Evolutionary conservation across 2,113 vertebrate species (phyloP).

Genomic region (Chlorodrepanis virens): DNA sequence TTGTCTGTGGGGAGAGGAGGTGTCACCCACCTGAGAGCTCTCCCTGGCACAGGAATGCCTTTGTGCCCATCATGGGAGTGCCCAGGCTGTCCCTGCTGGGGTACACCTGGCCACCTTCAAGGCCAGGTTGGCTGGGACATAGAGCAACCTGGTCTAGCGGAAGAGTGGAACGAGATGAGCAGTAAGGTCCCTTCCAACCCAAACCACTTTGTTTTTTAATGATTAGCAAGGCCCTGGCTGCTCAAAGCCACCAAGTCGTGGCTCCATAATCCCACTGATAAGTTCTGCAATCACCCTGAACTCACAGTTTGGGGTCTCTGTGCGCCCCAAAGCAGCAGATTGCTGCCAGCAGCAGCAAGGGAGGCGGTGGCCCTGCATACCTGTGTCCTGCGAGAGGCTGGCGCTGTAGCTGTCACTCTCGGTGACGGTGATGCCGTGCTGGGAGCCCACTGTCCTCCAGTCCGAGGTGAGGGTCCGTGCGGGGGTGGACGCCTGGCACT

Average conservation of each 20-base stretch:
- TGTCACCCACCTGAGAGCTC: fast-evolving
- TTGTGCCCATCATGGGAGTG: fast-evolving
- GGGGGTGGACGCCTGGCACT: conserved; percentile 94
- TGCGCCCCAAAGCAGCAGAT: fast-evolving
- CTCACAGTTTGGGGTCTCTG: fast-evolving
- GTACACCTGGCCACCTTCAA: neutral
- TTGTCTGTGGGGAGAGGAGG: conserved; percentile 77
- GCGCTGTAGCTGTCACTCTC: conserved; percentile 99
- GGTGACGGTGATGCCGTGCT: conserved; percentile 95
- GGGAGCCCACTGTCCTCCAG: conserved; percentile 95
- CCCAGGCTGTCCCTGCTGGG: neutral
- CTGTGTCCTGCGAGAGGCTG: conserved; percentile 98
- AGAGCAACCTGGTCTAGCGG: neutral
- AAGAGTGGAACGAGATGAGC: neutral
- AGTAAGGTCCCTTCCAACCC: neutral
- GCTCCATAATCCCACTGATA: fast-evolving
- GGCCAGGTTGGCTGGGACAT: fast-evolving
- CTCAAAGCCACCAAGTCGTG: fast-evolving
- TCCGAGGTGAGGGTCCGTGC: conserved; percentile 95
- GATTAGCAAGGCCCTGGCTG: neutral
- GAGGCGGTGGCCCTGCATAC: conserved; percentile 51
- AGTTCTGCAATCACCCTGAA: fast-evolving
- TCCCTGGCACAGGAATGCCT: fast-evolving
- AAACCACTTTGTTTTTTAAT: neutral
- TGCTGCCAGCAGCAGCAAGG: neutral